A percentile compares a stretch with the other conserved stretches of the same genome.
Evolutionary conservation across 23 tunicate species (phyloP).

Genomic region (Trididemnum miniatum): DNA sequence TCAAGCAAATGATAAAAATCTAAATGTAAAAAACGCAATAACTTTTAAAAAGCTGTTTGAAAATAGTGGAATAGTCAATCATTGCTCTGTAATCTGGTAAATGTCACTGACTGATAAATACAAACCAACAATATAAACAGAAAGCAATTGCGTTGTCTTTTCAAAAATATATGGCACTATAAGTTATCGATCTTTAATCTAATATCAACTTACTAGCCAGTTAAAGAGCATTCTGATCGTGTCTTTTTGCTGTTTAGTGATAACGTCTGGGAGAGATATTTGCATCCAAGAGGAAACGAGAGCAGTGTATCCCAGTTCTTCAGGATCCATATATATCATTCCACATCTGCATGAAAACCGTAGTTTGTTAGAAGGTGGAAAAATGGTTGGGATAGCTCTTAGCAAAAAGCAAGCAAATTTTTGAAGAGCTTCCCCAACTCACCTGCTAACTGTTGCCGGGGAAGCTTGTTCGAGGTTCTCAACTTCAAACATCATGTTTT

Average conservation of each 20-base stretch:
- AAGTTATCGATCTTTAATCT: too few relatives aligned
- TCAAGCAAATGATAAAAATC: background rate
- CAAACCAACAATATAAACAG: too few relatives aligned
- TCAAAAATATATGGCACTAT: too few relatives aligned
- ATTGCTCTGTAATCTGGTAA: too few relatives aligned
- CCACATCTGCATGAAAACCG: conserved; percentile 71
- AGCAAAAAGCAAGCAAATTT: too few relatives aligned
- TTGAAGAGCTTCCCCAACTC: background rate
- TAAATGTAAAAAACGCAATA: background rate
- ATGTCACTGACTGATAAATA: too few relatives aligned
- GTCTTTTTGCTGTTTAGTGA: conserved; percentile 86
- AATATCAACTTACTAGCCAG: conserved; percentile 70
- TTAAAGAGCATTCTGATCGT: conserved; percentile 54
- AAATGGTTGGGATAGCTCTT: too few relatives aligned
- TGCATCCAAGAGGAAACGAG: conserved; percentile 82
- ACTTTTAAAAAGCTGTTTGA: background rate
- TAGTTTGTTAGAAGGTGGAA: too few relatives aligned
- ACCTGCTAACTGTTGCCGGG: conserved; percentile 99
- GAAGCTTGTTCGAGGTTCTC: conserved; percentile 99
- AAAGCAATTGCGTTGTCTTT: too few relatives aligned
- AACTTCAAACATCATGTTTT: conserved; percentile 98
- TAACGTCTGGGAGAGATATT: conserved; percentile 56
- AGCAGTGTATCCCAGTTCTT: conserved; percentile 73
- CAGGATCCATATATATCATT: conserved; percentile 94
- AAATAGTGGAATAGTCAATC: too few relatives aligned